Evolutionary conservation across 1,140 invertebrate genomes (phyloP).

Genomic region (Pseudomyrmex dendroicus): DNA sequence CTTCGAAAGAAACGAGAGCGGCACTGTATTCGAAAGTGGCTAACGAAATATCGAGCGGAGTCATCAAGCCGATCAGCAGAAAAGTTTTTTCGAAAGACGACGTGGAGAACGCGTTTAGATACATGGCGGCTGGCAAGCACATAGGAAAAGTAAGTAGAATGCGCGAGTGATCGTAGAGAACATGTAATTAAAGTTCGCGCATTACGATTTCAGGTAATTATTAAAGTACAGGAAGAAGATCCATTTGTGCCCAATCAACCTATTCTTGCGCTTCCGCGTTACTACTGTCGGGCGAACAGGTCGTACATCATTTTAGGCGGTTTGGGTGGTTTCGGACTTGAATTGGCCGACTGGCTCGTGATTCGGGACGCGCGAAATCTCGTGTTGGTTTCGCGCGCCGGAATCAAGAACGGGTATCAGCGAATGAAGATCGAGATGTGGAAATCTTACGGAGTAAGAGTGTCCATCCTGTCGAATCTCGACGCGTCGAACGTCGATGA

Average conservation of each 20-base stretch:
- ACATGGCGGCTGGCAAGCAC: slow-evolving; percentile 91
- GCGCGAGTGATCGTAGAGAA: not conserved
- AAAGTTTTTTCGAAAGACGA: slow-evolving; percentile 83
- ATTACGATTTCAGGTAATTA: slow-evolving; percentile 83
- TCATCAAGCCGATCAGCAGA: slow-evolving; percentile 83
- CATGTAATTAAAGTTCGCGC: not conserved
- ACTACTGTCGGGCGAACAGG: slow-evolving; percentile 83
- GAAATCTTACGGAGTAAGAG: slow-evolving; percentile 85
- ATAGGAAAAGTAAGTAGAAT: slow-evolving; percentile 87
- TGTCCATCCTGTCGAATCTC: slow-evolving; percentile 83
- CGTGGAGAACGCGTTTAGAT: slow-evolving; percentile 84
- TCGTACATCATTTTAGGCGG: slow-evolving; percentile 87
- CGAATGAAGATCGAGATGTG: slow-evolving; percentile 83
- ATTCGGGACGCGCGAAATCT: slow-evolving; percentile 88
- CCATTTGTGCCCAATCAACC: slow-evolving; percentile 63
- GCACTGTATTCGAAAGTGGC: not conserved
- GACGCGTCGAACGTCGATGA: slow-evolving; percentile 84
- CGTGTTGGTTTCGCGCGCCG: slow-evolving; percentile 89
- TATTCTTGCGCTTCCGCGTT: slow-evolving; percentile 85
- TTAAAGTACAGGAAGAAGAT: slow-evolving; percentile 86
- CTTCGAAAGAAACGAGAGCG: fast-evolving
- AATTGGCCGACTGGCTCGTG: slow-evolving; percentile 91
- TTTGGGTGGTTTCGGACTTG: slow-evolving; percentile 92
- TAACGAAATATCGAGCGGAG: slow-evolving; percentile 84
- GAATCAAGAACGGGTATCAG: slow-evolving; percentile 90